Conservation (phyloP, 2,797 vertebrate species). For the Parauchenoglanis ngamensis region DNA sequence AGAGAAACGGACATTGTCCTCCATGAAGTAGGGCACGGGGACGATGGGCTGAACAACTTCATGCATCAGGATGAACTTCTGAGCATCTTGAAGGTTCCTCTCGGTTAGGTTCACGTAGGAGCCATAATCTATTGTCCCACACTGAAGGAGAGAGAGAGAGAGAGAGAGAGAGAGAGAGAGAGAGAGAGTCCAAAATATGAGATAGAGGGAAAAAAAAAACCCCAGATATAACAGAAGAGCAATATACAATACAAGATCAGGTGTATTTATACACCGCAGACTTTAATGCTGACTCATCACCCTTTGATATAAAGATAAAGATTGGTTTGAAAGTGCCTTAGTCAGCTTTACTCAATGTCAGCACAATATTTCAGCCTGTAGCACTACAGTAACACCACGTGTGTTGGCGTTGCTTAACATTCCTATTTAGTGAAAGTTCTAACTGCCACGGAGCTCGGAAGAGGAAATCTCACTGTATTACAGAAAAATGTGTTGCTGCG, state of each 20-base stretch:
- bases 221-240: background rate
- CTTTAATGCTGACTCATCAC: conserved; percentile 11
- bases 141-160: conserved; percentile 68
- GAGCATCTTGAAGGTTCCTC: conserved; percentile 93
- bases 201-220: background rate
- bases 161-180: conserved; percentile 16
- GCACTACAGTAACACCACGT: background rate
- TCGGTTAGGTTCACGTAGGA: conserved; percentile 90
- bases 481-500: background rate
- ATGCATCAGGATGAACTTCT: conserved; percentile 95
- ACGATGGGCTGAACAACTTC: conserved; percentile 91
- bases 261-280: background rate
- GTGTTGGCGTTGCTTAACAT: background rate
- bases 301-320: conserved; percentile 10
- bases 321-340: conserved; percentile 1
- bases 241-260: background rate
- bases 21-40: conserved; percentile 90
- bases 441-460: background rate
- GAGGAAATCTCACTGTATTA: background rate
- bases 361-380: conserved; percentile 8
- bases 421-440: background rate
- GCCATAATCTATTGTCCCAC: conserved; percentile 92
- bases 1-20: conserved; percentile 92
- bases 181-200: conserved; percentile 29
- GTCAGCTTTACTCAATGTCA: conserved; percentile 22